phyloP scores from a whole-genome alignment of 2,797 vertebrate species.

The Pogonophryne albipinna region DNA sequence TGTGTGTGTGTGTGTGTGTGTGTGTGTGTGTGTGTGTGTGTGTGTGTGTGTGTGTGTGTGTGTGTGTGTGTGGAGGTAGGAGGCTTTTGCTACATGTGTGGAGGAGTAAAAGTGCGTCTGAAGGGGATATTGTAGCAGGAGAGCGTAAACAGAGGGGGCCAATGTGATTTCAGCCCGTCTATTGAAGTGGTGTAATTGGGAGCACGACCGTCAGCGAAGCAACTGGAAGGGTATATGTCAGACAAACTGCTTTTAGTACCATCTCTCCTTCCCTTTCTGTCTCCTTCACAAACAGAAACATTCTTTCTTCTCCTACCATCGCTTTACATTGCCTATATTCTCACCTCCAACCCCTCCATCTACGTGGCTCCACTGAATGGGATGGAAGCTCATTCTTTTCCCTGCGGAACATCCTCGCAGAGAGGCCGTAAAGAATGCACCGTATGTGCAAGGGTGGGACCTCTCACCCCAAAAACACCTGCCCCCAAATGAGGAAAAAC shows the following conservation, averaged over 20 bases:
- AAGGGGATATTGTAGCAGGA: conserved; percentile 60
- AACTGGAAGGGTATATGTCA: conserved; percentile 68
- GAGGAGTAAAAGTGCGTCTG: conserved; percentile 63
- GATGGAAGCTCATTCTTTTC: conserved; percentile 64
- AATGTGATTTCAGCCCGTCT: conserved; percentile 69
- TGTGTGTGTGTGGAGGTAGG: conserved; percentile 44
- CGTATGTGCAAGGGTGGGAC: conserved; percentile 10
- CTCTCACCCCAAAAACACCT: conserved; percentile 27
- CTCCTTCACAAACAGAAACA: conserved; percentile 18
- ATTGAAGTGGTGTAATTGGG: conserved; percentile 84
- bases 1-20: conserved; percentile 34
- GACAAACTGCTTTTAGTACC: conserved; percentile 70
- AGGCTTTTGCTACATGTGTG: conserved; percentile 50
- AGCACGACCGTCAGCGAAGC: conserved; percentile 67
- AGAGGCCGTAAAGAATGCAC: conserved; percentile 40
- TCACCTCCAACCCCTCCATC: conserved; percentile 70
- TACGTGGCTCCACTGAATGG: conserved; percentile 62
- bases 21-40: conserved; percentile 14
- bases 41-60: background rate
- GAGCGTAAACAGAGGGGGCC: conserved; percentile 60
- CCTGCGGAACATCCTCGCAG: conserved; percentile 23
- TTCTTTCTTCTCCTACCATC: conserved; percentile 55
- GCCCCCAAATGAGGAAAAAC: conserved; percentile 49
- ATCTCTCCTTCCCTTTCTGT: conserved; percentile 51
- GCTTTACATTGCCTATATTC: conserved; percentile 63